Base-by-base conservation (phyloP, 2,797 vertebrate genomes). In the Bucorvus abyssinicus region DNA sequence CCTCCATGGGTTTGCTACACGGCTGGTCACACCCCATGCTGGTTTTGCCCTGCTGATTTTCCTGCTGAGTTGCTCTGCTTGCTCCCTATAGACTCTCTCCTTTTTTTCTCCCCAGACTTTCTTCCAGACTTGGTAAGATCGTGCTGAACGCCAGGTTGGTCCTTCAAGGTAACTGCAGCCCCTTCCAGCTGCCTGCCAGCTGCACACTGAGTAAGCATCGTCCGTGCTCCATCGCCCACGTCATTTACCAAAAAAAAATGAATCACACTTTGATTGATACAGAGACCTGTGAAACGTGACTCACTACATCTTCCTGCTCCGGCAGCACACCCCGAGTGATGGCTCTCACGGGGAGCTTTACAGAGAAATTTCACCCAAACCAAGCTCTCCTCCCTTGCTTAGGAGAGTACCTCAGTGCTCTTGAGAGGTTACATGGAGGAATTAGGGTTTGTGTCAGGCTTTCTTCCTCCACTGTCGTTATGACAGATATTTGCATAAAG, bases 1-100 rank as follows among this genome's bases (percentile, higher is more conserved):
- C 18, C 23, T 80, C 60, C 6, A 1, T 7, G 26, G 16, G 5
- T 57, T 78, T 89, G 24, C 21, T 56, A 19, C 0, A 0, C 9
- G 64, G 21, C 47, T 70, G n/a, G 4, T 84, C 10, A 12, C 14
- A 49, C 20, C 14, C 8, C 14, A 30, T 18, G 29, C 27, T 68
- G 49, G 38, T 38, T 64, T 86, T 27, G 42, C 57, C 75, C 22
- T 30, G 30, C 4, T 53, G 56, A 30, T 59, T 84, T 76, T 86
- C 73, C 56, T 24, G 20, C 52, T 47, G 21, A 16, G 12, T 22
- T 76, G 53, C 55, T 64, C 34, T 74, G 19, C 61, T 90, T 86
- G 42, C 12, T 45, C 53, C 34, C 50, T 29, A 14, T 4, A 55
- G 57, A 49, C 29, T 4, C 2, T 12, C 13, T n/a, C 10, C 22